Percentiles rank a stretch among this genome's conserved stretches.
Conservation (phyloP, 2,797 vertebrate genomes). For the Gobio occitaniae region DNA sequence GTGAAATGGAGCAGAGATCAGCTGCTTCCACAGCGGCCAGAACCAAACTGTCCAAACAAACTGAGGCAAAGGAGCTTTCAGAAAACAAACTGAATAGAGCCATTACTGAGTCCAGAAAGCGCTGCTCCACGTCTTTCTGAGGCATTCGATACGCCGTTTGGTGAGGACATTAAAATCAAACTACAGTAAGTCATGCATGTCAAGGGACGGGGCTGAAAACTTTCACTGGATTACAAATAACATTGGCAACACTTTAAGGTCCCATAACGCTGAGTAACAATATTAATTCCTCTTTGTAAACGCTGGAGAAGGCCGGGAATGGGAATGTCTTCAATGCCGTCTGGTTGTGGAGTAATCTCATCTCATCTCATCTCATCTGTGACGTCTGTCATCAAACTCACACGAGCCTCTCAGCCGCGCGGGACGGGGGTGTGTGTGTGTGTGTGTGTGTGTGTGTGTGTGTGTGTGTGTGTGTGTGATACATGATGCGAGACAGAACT, state of each 20-base stretch:
- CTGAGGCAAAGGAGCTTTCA: slow-evolving; percentile 25
- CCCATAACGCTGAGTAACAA: too few species aligned
- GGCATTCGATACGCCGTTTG: not conserved
- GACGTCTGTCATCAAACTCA: slow-evolving; percentile 22
- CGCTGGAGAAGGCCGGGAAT: not conserved
- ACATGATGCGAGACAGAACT: not conserved
- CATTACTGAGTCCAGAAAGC: slow-evolving; percentile 19
- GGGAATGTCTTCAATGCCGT: slow-evolving; percentile 42
- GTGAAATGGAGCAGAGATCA: slow-evolving; percentile 48
- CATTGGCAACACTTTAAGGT: too few species aligned
- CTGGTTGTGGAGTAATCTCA: slow-evolving; percentile 53
- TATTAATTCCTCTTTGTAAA: too few species aligned
- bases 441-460: not conserved
- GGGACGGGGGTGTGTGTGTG: not conserved
- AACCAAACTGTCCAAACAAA: slow-evolving; percentile 56
- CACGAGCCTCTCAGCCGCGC: slow-evolving; percentile 20
- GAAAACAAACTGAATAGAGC: slow-evolving; percentile 49
- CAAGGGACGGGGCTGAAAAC: not conserved
- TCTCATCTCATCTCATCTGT: slow-evolving; percentile 51
- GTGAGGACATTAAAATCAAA: not conserved
- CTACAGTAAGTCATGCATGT: not conserved
- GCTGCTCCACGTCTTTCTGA: not conserved
- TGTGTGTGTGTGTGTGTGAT: not conserved
- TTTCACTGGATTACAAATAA: too few species aligned
- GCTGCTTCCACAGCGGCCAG: slow-evolving; percentile 47